A percentile compares a stretch with the other conserved stretches of the same genome.
phyloP scores from a whole-genome alignment of 2,113 vertebrate species.

The Martes martes region DNA sequence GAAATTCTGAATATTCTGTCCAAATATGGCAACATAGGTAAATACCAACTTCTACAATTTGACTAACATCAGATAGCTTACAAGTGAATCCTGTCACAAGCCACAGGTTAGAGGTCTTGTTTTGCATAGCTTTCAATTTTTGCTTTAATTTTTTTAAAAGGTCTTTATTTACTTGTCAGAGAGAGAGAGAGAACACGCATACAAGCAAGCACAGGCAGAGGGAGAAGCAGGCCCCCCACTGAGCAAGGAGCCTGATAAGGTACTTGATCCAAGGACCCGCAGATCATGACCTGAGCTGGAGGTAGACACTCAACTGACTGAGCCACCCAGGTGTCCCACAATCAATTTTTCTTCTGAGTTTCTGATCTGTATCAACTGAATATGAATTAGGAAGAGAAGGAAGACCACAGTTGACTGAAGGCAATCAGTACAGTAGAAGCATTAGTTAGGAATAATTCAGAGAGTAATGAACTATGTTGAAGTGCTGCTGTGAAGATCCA shows the following conservation, averaged over 20 bases:
- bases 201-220: too few relatives aligned
- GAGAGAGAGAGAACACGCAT: too few relatives aligned
- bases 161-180: too few relatives aligned
- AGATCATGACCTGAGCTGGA: too few relatives aligned
- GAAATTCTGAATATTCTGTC: not conserved
- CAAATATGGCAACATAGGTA: not conserved
- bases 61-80: not conserved
- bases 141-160: too few relatives aligned
- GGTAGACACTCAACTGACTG: too few relatives aligned
- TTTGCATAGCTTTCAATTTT: not conserved
- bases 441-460: not conserved
- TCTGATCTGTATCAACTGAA: not conserved
- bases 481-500: not conserved
- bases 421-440: not conserved
- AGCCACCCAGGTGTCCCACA: too few relatives aligned
- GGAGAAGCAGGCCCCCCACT: too few relatives aligned
- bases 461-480: not conserved
- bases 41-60: not conserved
- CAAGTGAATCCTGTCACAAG: not conserved
- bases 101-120: not conserved
- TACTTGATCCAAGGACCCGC: too few relatives aligned
- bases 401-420: not conserved
- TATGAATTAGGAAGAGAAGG: not conserved
- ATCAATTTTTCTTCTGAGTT: not conserved
- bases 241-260: too few relatives aligned